phyloP scores from a whole-genome alignment of 2,113 vertebrate genomes.

The Anolis carolinensis region DNA sequence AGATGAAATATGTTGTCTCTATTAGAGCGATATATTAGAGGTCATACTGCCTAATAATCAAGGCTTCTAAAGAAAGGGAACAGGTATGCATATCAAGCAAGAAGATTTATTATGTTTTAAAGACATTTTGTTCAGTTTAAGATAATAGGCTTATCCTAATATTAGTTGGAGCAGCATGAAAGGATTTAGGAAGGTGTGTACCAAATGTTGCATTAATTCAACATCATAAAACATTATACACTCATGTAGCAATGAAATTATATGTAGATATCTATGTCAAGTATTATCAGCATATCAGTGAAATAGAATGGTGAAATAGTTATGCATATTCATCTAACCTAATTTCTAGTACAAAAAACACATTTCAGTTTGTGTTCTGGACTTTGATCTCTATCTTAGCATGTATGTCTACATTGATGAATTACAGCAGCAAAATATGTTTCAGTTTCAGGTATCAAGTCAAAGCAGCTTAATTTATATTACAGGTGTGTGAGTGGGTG shows the following conservation, averaged over 20 bases:
- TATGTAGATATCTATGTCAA: background rate
- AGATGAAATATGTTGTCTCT: too few species aligned
- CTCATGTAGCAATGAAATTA: background rate
- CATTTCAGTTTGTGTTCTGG: background rate
- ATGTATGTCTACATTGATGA: background rate
- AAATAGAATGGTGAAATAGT: background rate
- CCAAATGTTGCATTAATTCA: background rate
- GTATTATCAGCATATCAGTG: background rate
- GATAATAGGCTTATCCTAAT: background rate
- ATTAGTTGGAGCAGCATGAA: background rate
- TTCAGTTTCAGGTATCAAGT: background rate
- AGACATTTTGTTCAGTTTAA: background rate
- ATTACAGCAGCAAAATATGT: too few species aligned
- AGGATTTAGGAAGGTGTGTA: background rate
- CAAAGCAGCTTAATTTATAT: background rate
- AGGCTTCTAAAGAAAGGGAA: background rate
- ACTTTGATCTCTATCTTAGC: background rate
- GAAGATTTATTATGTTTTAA: background rate
- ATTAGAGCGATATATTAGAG: too few species aligned
- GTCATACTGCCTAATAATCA: too few species aligned
- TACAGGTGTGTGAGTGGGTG: too few species aligned
- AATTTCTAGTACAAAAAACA: background rate
- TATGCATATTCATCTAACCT: background rate
- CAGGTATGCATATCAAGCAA: background rate
- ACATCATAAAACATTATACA: background rate